Conservation (phyloP, 1,140 invertebrate species). For the Centruroides sculpturatus region DNA sequence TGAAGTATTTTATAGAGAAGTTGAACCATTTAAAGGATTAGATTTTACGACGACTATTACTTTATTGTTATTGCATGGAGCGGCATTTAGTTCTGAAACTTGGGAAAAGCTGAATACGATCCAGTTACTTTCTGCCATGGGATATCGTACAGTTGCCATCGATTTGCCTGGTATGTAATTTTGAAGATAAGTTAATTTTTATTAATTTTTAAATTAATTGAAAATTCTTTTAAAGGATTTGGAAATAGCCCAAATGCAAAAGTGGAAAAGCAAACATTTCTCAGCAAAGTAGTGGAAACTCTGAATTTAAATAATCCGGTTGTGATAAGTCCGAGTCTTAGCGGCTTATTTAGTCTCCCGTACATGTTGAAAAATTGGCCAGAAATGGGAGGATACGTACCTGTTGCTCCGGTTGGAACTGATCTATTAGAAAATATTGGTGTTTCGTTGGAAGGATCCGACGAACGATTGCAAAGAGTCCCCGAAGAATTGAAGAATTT, state of each 20-base stretch:
- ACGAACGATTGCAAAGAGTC: not conserved
- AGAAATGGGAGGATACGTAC: constrained; percentile 26
- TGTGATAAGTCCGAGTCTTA: constrained; percentile 35
- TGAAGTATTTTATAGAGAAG: constrained; percentile 10
- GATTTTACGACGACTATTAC: not conserved
- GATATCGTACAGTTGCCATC: constrained; percentile 29
- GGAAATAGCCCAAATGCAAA: constrained; percentile 16
- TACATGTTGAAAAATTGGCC: constrained; percentile 25
- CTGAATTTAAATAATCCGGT: constrained; percentile 23
- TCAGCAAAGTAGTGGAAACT: constrained; percentile 21
- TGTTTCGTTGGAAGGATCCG: not conserved
- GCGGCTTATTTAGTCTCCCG: constrained; percentile 31
- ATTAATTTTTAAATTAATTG: not conserved
- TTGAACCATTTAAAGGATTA: not conserved
- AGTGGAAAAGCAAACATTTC: constrained; percentile 19
- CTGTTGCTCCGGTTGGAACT: constrained; percentile 32
- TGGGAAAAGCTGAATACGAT: constrained; percentile 31
- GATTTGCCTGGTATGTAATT: constrained; percentile 31
- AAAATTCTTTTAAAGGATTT: constrained; percentile 20
- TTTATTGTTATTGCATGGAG: constrained; percentile 32
- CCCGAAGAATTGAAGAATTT: constrained; percentile 2
- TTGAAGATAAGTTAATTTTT: not conserved
- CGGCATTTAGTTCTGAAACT: constrained; percentile 28
- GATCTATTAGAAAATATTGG: constrained; percentile 4
- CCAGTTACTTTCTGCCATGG: constrained; percentile 26